Conservation (phyloP, 2,797 vertebrate genomes). For the Cryptoblepharus egeriae region DNA sequence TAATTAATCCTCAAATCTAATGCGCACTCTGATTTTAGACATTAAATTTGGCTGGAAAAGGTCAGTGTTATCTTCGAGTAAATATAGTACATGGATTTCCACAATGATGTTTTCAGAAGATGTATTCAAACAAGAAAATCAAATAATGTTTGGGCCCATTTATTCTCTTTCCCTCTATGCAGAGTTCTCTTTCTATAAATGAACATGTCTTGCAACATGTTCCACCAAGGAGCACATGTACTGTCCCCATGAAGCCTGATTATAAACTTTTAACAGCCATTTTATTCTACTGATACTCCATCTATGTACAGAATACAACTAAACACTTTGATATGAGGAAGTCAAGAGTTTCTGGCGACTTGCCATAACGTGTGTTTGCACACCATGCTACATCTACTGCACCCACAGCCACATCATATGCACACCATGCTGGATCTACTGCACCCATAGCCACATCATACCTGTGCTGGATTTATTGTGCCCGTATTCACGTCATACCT, state of each 20-base stretch:
- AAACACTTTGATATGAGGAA: neutral
- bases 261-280: neutral
- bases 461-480: too few relatives aligned
- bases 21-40: too few relatives aligned
- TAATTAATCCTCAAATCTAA: too few relatives aligned
- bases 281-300: neutral
- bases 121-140: constrained; percentile 35
- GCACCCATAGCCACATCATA: too few relatives aligned
- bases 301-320: neutral
- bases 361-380: neutral
- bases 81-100: neutral
- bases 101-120: neutral
- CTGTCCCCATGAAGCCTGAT: neutral
- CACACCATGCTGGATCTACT: neutral
- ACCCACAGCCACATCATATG: neutral
- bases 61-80: too few relatives aligned
- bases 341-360: neutral
- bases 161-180: neutral
- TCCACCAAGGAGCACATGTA: neutral
- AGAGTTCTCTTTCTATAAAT: neutral
- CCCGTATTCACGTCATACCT: neutral
- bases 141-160: constrained; percentile 1
- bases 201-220: neutral
- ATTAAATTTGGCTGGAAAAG: too few relatives aligned
- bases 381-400: neutral